Percentiles rank a stretch among this genome's conserved stretches.
phyloP scores from a whole-genome alignment of 2,888 invertebrate species.

The Hemithea aestivaria region DNA sequence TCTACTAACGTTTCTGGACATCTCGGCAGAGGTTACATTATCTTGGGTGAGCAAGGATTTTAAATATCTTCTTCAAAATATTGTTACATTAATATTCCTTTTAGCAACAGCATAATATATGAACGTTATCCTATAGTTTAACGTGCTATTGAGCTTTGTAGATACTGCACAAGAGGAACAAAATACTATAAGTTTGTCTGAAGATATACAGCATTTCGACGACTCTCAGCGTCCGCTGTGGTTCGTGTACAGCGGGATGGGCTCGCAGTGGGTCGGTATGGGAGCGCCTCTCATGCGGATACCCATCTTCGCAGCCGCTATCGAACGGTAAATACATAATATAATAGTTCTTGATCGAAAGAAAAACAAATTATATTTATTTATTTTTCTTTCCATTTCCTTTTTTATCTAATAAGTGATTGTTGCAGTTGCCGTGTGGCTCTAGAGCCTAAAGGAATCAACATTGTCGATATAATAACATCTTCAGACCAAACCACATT shows the following conservation, averaged over 20 bases:
- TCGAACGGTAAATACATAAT: conserved; percentile 52
- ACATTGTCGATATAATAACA: conserved; percentile 83
- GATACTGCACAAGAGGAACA: conserved; percentile 30
- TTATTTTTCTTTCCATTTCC: too few relatives aligned
- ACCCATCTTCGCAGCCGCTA: conserved; percentile 78
- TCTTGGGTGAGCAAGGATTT: not conserved
- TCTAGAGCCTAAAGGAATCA: conserved; percentile 80
- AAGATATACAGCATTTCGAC: conserved; percentile 44
- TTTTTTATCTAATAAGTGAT: too few relatives aligned
- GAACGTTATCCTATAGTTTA: too few relatives aligned
- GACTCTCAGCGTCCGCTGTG: conserved; percentile 75
- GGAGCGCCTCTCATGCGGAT: conserved; percentile 80
- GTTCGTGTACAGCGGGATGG: conserved; percentile 86
- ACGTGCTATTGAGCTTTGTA: too few relatives aligned
- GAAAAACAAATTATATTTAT: too few relatives aligned
- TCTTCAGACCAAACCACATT: conserved; percentile 75
- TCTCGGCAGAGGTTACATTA: conserved; percentile 41
- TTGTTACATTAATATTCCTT: too few relatives aligned
- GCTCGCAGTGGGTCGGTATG: conserved; percentile 85
- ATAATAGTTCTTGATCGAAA: too few relatives aligned
- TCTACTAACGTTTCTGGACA: conserved; percentile 45
- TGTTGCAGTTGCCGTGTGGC: conserved; percentile 68
- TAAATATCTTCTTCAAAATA: conserved; percentile 6
- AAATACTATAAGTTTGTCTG: conserved; percentile 39
- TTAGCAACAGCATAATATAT: too few relatives aligned